phyloP scores from a whole-genome alignment of 2,113 vertebrate species.

The Paradoxurus hermaphroditus region DNA sequence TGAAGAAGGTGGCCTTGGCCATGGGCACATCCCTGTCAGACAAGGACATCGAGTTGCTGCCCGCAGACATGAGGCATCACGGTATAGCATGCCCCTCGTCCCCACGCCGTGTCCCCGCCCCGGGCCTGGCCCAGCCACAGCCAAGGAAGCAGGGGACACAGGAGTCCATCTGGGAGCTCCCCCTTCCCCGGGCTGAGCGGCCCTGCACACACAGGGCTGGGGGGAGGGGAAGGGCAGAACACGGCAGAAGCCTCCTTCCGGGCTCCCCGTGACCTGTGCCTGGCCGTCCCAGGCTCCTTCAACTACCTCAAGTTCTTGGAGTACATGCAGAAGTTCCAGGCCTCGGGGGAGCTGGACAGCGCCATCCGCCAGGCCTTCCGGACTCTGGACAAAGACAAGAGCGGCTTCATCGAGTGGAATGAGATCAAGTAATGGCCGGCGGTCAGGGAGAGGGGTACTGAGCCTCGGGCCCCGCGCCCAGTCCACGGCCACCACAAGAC shows the following conservation, averaged over 20 bases:
- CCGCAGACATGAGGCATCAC: conserved; percentile 64
- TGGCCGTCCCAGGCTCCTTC: conserved; percentile 60
- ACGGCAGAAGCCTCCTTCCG: not conserved
- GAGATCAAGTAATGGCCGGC: conserved; percentile 46
- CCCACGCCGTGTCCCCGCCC: not conserved
- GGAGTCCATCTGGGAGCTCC: not conserved
- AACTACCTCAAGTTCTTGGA: conserved; percentile 71
- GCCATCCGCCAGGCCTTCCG: conserved; percentile 53
- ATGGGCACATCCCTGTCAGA: conserved; percentile 76
- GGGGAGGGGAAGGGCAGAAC: not conserved
- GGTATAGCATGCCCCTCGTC: not conserved
- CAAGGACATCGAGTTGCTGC: conserved; percentile 69
- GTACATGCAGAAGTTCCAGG: conserved; percentile 52
- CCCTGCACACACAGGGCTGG: not conserved
- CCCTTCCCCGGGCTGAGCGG: not conserved
- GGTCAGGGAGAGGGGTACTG: fast-evolving
- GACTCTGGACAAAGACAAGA: conserved; percentile 70
- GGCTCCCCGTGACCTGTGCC: not conserved
- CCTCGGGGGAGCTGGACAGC: not conserved
- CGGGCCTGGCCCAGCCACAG: fast-evolving
- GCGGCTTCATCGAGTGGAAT: conserved; percentile 66
- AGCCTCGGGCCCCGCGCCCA: not conserved
- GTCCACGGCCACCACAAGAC: not conserved
- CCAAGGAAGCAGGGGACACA: not conserved
- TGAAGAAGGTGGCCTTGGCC: conserved; percentile 78